Evolutionary conservation across 2,797 vertebrate species (phyloP).

Genomic region (Hybognathus amarus): DNA sequence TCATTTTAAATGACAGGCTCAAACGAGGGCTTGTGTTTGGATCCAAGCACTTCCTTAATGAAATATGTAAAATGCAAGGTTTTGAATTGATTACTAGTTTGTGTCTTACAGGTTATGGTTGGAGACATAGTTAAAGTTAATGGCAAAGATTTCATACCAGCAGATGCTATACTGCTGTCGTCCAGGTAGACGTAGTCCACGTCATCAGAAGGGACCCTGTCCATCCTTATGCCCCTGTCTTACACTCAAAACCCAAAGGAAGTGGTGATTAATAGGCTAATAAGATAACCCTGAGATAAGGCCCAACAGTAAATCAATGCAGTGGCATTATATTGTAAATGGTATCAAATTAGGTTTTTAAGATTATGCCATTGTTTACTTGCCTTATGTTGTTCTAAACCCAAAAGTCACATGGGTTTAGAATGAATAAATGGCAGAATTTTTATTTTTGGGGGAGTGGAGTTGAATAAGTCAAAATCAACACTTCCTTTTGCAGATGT

Average conservation of each 20-base stretch:
- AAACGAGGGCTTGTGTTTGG: neutral
- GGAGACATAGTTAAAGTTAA: constrained; percentile 98
- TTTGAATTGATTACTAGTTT: constrained; percentile 88
- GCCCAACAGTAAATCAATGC: neutral
- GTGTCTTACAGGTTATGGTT: constrained; percentile 94
- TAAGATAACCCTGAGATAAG: neutral
- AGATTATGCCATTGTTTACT: neutral
- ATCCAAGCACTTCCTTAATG: neutral
- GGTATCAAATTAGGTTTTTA: neutral
- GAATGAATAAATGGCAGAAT: neutral
- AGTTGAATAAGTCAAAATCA: neutral
- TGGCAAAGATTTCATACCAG: constrained; percentile 95
- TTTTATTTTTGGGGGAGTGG: neutral
- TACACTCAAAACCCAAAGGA: constrained; percentile 73
- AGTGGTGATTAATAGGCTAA: constrained; percentile 77
- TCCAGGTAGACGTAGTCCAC: constrained; percentile 92
- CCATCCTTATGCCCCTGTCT: constrained; percentile 59
- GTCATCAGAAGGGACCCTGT: constrained; percentile 80
- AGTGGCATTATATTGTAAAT: neutral
- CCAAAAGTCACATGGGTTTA: neutral
- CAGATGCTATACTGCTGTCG: constrained; percentile 95
- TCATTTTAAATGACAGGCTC: constrained; percentile 1
- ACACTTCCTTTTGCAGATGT: constrained; percentile 66
- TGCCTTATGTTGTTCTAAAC: neutral
- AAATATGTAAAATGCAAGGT: constrained; percentile 9